Conservation (phyloP, 2,888 invertebrate species). For the Hipparchia sbordonii region DNA sequence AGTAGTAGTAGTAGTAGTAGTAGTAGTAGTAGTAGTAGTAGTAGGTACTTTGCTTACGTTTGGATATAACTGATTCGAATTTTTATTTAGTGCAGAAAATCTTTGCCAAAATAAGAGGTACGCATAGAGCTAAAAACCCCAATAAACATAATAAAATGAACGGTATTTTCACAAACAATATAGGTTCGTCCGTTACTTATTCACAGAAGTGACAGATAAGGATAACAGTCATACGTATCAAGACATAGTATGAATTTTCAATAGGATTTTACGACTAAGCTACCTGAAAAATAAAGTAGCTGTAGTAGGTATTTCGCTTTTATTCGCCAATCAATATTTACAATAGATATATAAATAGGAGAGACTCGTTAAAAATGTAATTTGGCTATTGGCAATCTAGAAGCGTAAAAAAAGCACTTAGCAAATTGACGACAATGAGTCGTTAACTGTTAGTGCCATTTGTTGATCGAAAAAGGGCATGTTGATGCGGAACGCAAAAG, state of each 20-base stretch:
- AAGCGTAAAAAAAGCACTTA: constrained; percentile 61
- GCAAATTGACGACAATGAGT: constrained; percentile 69
- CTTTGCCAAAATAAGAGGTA: constrained; percentile 45
- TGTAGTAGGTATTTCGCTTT: not conserved
- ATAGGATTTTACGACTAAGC: constrained; percentile 49
- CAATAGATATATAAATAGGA: constrained; percentile 18
- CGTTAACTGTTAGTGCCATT: constrained; percentile 73
- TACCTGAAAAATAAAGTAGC: not conserved
- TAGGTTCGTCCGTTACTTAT: constrained; percentile 68
- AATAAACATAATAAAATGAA: constrained; percentile 67
- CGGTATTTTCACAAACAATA: constrained; percentile 69
- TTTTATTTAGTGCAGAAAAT: constrained; percentile 42
- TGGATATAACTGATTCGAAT: constrained; percentile 30
- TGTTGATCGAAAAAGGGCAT: constrained; percentile 65
- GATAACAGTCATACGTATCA: constrained; percentile 65
- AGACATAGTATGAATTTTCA: constrained; percentile 65
- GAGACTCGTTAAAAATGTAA: constrained; percentile 43
- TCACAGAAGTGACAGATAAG: constrained; percentile 69
- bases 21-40: no score
- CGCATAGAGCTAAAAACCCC: constrained; percentile 62
- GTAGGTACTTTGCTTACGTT: not conserved
- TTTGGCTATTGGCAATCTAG: constrained; percentile 61
- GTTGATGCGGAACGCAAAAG: constrained; percentile 64
- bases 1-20: no score
- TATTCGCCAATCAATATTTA: constrained; percentile 25